These are phyloP conservation scores for Hirtodrosophila alboralis DNA, from an alignment of 2,888 invertebrate species.

Conservation along the genomic window DNA sequence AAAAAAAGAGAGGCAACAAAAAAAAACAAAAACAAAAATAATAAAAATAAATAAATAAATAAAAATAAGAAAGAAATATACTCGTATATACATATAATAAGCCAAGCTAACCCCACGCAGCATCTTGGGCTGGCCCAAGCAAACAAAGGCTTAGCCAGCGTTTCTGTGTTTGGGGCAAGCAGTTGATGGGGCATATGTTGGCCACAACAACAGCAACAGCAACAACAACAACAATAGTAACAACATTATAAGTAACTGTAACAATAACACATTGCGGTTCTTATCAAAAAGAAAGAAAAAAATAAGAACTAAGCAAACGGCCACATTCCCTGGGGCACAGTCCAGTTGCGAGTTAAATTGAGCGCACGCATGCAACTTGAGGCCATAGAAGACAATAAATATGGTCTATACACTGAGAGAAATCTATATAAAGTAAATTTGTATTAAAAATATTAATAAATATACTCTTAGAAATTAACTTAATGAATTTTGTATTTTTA, in stretches of 20 bases:
- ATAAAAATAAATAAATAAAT: no score
- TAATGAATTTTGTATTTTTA: no score
- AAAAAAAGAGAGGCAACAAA: conserved; percentile 55
- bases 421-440: conserved; percentile 18
- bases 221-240: conserved; percentile 8
- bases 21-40: no score
- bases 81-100: conserved; percentile 24
- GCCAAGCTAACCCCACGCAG: conserved; percentile 1
- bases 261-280: conserved; percentile 53
- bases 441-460: no score
- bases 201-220: conserved; percentile 12
- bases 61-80: conserved; percentile 10
- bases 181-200: conserved; percentile 47
- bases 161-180: conserved; percentile 3
- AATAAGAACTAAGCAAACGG: conserved; percentile 41
- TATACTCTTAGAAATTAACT: no score
- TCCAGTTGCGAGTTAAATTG: conserved; percentile 59
- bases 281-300: conserved; percentile 42
- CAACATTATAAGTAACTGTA: conserved; percentile 21
- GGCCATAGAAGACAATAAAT: conserved; percentile 56
- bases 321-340: conserved; percentile 39
- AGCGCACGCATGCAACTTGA: conserved; percentile 66
- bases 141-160: conserved; percentile 58
- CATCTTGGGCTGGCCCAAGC: conserved; percentile 22
- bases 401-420: conserved; percentile 8